These are phyloP conservation scores for Aphidius colemani DNA, from an alignment of 2,888 invertebrate genomes.

Conservation along the genomic window DNA sequence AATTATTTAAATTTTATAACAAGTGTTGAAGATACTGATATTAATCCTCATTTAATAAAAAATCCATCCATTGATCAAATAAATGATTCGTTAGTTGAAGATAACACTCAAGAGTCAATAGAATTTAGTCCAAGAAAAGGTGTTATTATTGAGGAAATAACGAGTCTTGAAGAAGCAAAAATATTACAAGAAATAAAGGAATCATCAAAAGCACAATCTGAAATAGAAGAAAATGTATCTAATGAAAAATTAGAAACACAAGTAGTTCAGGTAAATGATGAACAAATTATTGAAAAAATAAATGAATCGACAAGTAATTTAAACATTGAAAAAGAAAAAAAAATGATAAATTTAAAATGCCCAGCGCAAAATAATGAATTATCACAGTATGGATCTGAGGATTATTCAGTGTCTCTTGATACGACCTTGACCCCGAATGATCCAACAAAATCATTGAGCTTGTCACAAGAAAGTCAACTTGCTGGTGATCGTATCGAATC, in stretches of 20 bases:
- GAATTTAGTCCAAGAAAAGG: conserved; percentile 38
- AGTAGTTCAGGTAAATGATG: neutral
- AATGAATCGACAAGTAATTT: neutral
- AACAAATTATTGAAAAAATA: conserved; percentile 6
- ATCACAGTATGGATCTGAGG: conserved; percentile 36
- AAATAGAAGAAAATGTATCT: neutral
- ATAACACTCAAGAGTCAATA: conserved; percentile 39
- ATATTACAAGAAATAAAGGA: conserved; percentile 16
- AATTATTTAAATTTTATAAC: conserved; percentile 50
- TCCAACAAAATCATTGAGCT: conserved; percentile 31
- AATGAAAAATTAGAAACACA: neutral
- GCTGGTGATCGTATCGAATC: conserved; percentile 36
- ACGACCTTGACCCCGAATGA: conserved; percentile 32
- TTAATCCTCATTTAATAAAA: neutral
- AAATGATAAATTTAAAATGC: no score
- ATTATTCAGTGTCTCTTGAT: neutral
- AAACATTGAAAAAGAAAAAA: no score
- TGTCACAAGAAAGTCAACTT: conserved; percentile 36
- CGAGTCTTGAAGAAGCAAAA: conserved; percentile 29
- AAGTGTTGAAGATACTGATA: conserved; percentile 45
- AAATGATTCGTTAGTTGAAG: conserved; percentile 23
- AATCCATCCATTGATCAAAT: conserved; percentile 1
- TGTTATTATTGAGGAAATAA: conserved; percentile 53
- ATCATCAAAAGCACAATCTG: neutral
- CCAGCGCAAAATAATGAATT: conserved; percentile 40